Percentiles rank a stretch among this genome's conserved stretches.
Evolutionary conservation across 2,888 invertebrate species (phyloP).

Genomic region (Acheta domesticus): DNA sequence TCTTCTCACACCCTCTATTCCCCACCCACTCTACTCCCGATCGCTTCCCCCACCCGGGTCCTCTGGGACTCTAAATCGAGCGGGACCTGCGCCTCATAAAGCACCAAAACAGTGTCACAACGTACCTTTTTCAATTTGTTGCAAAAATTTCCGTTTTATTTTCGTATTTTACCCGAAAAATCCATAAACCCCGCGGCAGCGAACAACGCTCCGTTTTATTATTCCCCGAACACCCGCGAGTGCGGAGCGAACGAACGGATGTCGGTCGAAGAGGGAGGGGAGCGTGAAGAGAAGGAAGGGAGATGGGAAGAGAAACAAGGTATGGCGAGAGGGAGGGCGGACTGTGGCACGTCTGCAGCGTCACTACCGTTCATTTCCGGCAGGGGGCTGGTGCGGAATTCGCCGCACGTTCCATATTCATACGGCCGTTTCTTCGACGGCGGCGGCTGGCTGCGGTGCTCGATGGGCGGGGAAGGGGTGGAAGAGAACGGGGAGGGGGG

Average conservation of each 20-base stretch:
- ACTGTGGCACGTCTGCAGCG: not conserved
- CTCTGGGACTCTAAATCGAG: too few relatives aligned
- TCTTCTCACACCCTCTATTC: too few relatives aligned
- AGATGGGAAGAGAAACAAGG: not conserved
- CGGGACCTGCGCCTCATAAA: not conserved
- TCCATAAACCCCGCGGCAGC: not conserved
- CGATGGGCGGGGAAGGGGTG: too few relatives aligned
- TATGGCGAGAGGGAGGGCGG: not conserved
- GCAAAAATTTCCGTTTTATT: not conserved
- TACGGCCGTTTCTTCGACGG: not conserved
- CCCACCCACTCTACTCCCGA: too few relatives aligned
- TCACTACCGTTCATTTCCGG: conserved; percentile 1
- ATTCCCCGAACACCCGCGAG: not conserved
- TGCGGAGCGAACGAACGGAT: not conserved
- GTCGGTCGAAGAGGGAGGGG: not conserved
- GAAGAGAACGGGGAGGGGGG: too few relatives aligned
- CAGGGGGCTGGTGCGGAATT: not conserved
- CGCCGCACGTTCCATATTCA: not conserved
- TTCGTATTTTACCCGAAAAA: not conserved
- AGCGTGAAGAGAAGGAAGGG: not conserved
- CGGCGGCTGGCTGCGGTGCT: too few relatives aligned
- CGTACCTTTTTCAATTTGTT: conserved; percentile 1
- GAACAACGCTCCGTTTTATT: not conserved
- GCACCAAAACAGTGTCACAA: not conserved
- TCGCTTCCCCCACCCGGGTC: too few relatives aligned